Base-by-base conservation (phyloP, 2,113 vertebrate species). In the Desmodus rotundus region DNA sequence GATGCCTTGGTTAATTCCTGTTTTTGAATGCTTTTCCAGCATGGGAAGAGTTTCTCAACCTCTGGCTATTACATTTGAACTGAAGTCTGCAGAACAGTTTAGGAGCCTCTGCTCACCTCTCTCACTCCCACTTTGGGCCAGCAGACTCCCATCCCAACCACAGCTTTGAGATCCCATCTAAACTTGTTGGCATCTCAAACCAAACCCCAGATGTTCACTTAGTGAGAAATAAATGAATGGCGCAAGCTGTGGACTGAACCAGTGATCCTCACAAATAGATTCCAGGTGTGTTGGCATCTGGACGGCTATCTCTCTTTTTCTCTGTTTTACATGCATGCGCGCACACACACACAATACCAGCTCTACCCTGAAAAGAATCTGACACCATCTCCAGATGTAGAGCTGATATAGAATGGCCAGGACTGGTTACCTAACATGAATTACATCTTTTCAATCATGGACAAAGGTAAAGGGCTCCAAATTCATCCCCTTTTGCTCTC, bases 171-270 rank as follows among this genome's bases (percentile, higher is more conserved):
- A 92, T 95, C 96, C 89, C 78, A 85, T 97, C 94, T 86, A 96
- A 96, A 93, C 76, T 67, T 76, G 88, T 8, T 96, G 96, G 96
- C 41, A 33, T 94, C 81, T 90, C 97, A 96, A 97, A 97, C 95
- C 94, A 93, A 97, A 97, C 96, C 92, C 96, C 98, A 98, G 96
- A 97, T 97, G 97, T 97, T 97, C 97, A 95, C 86, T 96, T 96
- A 96, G 94, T 3, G 9, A 96, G 89, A 97, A 97, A 96, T 91
- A 97, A 97, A 94, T 97, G 96, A 96, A 89, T 95, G 92, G 65
- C 87, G 94, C 91, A 94, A 89, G 68, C 87, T 89, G 89, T 47
- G 94, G 96, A 96, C 85, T 96, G 95, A 93, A 97, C 87, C 92
- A 93, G 80, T 74, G 94, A 94, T 95, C 96, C 76, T 90, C 89